Evolutionary conservation across 2,888 invertebrate species (phyloP), one percentile per base, ranked within the genome.

Genomic region (Icerya purchasi): DNA sequence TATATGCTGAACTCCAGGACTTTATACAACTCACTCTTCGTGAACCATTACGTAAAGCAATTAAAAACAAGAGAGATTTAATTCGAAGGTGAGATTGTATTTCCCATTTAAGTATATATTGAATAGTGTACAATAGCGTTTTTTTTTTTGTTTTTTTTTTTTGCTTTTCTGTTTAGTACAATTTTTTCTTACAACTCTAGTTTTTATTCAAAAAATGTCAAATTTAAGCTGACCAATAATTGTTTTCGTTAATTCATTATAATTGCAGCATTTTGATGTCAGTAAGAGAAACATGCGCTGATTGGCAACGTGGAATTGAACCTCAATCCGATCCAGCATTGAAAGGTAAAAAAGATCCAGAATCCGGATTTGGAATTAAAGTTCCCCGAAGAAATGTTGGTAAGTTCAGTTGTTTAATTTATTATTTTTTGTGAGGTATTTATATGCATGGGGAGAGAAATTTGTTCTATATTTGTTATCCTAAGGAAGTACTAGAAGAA

Each of bases 61-160:
- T 93, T 25, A 98, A 98, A 73, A 96, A 96, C 69, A 97, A 96
- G 71, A 93, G 93, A 70, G 97, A 97, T 72, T 76, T 97, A 19
- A 88, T 97, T 64, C 75, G 90, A 66, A 84, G 83, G 83, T 75
- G 67, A n/a, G 36, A n/a, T n/a, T n/a, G n/a, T n/a, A n/a, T 61
- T 19, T 2, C 24, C 10, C 5, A 56, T 25, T 56, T 36, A 23
- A 21, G 8, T 36, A 36, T 36, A 14, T 36, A 36, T 36, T 8
- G 36, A 8, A 36, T 36, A 36, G 14, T 36, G 36, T 36, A 36
- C 14, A 36, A n/a, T n/a, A n/a, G n/a, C n/a, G n/a, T n/a, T n/a
- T 60, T 24, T 52, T 52, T 52, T 52, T 52, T 52, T 52, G 14
- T 52, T 8, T 52, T 52, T 52, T 24, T 18, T 36, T 8, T 21